A percentile compares a stretch with the other conserved stretches of the same genome.
These are phyloP conservation scores for Hemichromis elongatus DNA, from an alignment of 2,113 vertebrate species.

Conservation along the genomic window DNA sequence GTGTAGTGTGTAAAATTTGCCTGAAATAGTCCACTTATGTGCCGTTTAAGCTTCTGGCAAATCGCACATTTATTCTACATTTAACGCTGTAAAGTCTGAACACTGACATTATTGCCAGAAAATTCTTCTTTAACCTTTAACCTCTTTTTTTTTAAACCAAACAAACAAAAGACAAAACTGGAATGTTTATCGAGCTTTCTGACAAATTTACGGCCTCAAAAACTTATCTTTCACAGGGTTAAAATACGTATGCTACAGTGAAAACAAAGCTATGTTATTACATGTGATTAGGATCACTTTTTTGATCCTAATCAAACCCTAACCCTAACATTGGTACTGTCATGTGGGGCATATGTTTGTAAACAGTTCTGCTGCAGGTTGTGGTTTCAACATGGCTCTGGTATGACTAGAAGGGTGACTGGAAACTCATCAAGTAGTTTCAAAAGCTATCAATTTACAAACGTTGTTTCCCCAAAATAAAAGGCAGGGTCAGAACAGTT, in stretches of 20 bases:
- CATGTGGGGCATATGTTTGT: neutral
- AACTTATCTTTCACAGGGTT: neutral
- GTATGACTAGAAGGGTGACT: neutral
- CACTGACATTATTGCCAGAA: neutral
- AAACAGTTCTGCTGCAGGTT: neutral
- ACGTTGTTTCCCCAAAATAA: neutral
- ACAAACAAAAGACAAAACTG: neutral
- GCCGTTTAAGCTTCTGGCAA: neutral
- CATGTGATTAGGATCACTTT: neutral
- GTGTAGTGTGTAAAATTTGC: neutral
- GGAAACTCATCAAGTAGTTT: neutral
- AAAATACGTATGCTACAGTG: neutral
- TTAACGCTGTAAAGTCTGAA: neutral
- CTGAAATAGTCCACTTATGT: neutral
- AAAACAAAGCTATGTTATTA: neutral
- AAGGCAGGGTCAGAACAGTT: neutral
- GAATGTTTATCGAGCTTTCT: neutral
- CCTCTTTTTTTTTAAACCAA: no score
- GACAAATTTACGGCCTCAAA: neutral
- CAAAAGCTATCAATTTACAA: neutral
- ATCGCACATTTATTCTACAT: neutral
- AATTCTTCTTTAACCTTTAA: neutral
- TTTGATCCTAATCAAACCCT: no score
- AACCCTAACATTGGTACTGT: no score
- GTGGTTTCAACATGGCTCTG: neutral